Percentiles rank a stretch among this genome's conserved stretches.
phyloP scores from a whole-genome alignment of 2,888 invertebrate species.

The Actias luna region DNA sequence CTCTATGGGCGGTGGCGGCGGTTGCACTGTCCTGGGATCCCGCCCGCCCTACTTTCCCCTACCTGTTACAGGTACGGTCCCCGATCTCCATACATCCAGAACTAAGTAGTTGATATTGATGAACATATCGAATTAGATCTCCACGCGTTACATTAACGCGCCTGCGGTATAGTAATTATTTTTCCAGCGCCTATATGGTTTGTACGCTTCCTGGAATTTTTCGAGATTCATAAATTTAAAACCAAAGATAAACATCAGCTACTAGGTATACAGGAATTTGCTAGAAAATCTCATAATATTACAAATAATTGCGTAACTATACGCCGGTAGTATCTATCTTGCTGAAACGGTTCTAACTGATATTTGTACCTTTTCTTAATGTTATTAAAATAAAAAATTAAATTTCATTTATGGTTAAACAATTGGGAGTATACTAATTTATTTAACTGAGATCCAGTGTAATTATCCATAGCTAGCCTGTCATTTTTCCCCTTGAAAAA shows the following conservation, averaged over 20 bases:
- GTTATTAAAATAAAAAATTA: too few relatives aligned
- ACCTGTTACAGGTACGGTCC: constrained; percentile 75
- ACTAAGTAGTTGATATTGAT: constrained; percentile 76
- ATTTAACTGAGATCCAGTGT: too few relatives aligned
- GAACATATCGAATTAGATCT: constrained; percentile 73
- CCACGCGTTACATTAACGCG: constrained; percentile 33
- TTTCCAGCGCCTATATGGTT: constrained; percentile 23
- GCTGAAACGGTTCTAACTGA: neutral
- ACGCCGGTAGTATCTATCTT: constrained; percentile 3
- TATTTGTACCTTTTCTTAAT: neutral
- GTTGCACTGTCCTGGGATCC: constrained; percentile 64
- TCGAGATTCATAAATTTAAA: constrained; percentile 42
- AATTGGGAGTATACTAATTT: too few relatives aligned
- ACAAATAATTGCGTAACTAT: constrained; percentile 17
- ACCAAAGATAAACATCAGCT: constrained; percentile 39
- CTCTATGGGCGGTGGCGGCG: constrained; percentile 51
- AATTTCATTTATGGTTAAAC: too few relatives aligned
- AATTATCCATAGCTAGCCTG: too few relatives aligned
- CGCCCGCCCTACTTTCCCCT: constrained; percentile 54
- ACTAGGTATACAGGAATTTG: constrained; percentile 4
- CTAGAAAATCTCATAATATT: constrained; percentile 7
- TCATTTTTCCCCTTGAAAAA: too few relatives aligned
- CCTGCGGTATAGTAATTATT: constrained; percentile 20
- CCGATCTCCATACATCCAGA: constrained; percentile 54
- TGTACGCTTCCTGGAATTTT: constrained; percentile 37